Percentiles rank a stretch among this genome's conserved stretches.
phyloP scores from a whole-genome alignment of 2,113 vertebrate species.

The Phainopepla nitens region DNA sequence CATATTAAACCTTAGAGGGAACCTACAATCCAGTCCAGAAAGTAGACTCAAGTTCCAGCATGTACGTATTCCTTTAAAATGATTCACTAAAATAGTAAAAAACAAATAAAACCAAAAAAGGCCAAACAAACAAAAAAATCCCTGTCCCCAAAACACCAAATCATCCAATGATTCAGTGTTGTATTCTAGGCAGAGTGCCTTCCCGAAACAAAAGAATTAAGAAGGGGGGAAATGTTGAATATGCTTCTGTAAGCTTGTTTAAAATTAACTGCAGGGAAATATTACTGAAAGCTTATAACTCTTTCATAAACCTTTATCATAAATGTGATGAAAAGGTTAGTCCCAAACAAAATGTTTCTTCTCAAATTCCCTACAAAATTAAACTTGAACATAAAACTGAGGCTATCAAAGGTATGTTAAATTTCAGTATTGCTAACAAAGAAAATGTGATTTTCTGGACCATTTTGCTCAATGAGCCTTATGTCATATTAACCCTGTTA shows the following conservation, averaged over 20 bases:
- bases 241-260: background rate
- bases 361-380: background rate
- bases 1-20: background rate
- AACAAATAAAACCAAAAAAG: background rate
- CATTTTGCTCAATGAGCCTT: background rate
- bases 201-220: background rate
- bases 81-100: background rate
- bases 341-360: background rate
- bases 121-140: background rate
- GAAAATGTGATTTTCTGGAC: background rate
- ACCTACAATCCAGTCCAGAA: background rate
- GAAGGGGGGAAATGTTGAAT: background rate
- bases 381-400: background rate
- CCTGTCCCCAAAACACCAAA: background rate
- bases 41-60: background rate
- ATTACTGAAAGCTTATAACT: background rate
- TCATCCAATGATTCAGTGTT: background rate
- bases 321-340: background rate
- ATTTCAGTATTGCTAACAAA: conserved; percentile 7
- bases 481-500: background rate
- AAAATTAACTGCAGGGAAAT: background rate
- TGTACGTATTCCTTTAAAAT: background rate
- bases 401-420: background rate
- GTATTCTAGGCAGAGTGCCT: background rate
- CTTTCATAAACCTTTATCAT: background rate